Evolutionary conservation across 2,113 vertebrate species (phyloP), one percentile per base, ranked within the genome.

Genomic region (Petrocephalus zakoni): DNA sequence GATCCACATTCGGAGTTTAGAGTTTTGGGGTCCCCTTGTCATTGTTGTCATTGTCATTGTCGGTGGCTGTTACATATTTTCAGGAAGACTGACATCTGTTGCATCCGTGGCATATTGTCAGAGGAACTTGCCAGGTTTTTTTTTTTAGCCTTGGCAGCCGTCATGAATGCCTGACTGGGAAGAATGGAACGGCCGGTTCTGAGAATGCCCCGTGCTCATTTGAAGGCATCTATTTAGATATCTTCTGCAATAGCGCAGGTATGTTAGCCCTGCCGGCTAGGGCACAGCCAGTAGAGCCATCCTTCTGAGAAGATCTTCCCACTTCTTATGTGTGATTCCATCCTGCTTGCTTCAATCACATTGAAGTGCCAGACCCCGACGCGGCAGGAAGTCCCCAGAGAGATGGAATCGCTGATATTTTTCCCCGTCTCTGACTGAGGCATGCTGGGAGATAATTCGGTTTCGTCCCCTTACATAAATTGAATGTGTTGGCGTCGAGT

Each of bases 51-150:
- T n/a, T n/a, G n/a, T n/a, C 78, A 34, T n/a, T n/a, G 4, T 86
- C 19, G 34, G 58, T 86, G 56, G 29, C 83, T 53, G 46, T 61
- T 52, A 37, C 61, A 42, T 72, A 53, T 37, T 13, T 34, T 87
- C 53, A 88, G 85, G 86, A 85, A 37, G 68, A 89, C 88, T 29
- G 21, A 34, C 64, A 51, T 42, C 47, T 53, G 46, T 51, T 75
- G 22, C 25, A 46, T 64, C 29, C 25, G 11, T n/a, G 10, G 64
- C 10, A 46, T 22, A 15, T 10, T 19, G n/a, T 87, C 87, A 92
- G 93, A 92, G 88, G 88, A 46, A 85, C 58, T n/a, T 89, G 91
- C 86, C 83, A 72, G 87, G 88, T 68, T 61, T 93, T 91, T 88
- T 90, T 91, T 92, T 22, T 37, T 78, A 42, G 72, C 15, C 15